Base-by-base conservation (phyloP, 1,140 invertebrate genomes). In the Conus betulinus region DNA sequence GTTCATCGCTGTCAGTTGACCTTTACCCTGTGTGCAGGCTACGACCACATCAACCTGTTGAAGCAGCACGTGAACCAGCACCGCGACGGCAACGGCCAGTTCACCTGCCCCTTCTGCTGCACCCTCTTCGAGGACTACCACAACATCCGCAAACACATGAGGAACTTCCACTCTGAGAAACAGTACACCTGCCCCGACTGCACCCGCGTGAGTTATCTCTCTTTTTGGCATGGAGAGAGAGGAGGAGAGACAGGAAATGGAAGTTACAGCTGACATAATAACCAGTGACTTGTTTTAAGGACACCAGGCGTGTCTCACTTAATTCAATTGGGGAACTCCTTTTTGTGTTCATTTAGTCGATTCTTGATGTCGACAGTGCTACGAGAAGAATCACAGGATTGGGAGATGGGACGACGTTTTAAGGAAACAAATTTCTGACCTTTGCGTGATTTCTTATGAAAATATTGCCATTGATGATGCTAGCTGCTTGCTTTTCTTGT, bases 71-170 rank as follows among this genome's bases (percentile, higher is more conserved):
- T 92, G 4, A 85, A 88, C n/a, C 84, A 86, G 74, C 93, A 94
- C 90, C 95, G 96, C 76, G 91, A 93, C 84, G 95, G 96, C n/a
- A 96, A 97, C 95, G 97, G 97, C 10, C 95, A 96, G 20, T 98
- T 97, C 93, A 96, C 96, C 52, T 98, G 97, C 95, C 97, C 97
- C 3, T 96, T 96, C 93, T 98, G 97, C 95, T 94, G 96, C 91
- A 97, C 96, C 95, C 91, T 95, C 84, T 97, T 97, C 94, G 95
- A 95, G n/a, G 96, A 97, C 88, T 97, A 97, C 92, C 95, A 95
- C 88, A 95, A 96, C 25, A 96, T 97, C 85, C 96, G 97, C 39
- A 97, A 97, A 92, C 97, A 98, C 93, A 97, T 97, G 88, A 96
- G 96, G 90, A 96, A 96, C n/a, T 97, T 97, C 93, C 97, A 98